Conservation (phyloP, 2,113 vertebrate genomes). For the Mesitornis unicolor region DNA sequence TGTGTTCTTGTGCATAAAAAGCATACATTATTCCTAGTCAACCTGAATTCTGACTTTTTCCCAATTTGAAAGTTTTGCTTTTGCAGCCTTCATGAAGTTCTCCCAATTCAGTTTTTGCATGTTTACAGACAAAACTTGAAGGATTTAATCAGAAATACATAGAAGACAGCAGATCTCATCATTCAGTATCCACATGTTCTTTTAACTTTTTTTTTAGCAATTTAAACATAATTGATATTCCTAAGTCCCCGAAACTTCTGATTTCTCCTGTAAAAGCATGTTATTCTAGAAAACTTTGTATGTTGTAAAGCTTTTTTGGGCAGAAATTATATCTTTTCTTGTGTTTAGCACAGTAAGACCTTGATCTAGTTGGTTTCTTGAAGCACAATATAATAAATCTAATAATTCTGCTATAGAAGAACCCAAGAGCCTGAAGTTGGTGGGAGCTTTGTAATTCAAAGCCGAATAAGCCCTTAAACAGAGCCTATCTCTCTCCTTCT, state of each 20-base stretch:
- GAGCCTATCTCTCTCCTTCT: background rate
- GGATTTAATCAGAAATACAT: background rate
- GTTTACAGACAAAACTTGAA: background rate
- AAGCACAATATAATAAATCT: background rate
- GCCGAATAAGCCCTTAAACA: background rate
- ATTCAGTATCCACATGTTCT: background rate
- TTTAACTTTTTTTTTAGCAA: background rate
- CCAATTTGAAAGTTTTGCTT: background rate
- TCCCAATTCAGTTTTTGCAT: background rate
- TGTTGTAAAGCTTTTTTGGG: background rate
- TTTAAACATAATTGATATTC: background rate
- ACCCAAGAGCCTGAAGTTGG: background rate
- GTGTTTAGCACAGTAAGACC: background rate
- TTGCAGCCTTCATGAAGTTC: background rate
- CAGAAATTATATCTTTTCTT: background rate
- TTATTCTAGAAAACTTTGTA: background rate
- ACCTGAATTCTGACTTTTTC: background rate
- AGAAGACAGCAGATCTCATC: background rate
- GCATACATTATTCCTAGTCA: background rate
- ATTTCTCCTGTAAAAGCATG: background rate
- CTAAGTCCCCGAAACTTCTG: background rate
- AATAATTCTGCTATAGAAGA: background rate
- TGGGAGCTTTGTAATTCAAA: background rate
- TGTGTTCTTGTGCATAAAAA: background rate
- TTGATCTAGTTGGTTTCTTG: background rate